Conservation (phyloP, 1,140 invertebrate genomes). For the Drosophila mayri region DNA sequence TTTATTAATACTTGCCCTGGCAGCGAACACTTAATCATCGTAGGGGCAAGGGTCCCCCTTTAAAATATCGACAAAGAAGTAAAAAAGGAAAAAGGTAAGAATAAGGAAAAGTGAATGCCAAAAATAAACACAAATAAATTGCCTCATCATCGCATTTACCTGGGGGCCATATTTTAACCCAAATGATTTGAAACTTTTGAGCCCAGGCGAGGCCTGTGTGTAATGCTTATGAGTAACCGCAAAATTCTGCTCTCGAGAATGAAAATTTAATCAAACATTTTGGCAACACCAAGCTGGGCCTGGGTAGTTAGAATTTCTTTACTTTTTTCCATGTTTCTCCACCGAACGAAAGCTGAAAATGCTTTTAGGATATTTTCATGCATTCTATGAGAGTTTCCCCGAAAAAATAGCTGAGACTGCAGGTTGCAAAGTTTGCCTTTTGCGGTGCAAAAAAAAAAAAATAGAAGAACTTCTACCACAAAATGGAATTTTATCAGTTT, state of each 20-base stretch:
- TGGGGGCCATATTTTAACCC: conserved; percentile 37
- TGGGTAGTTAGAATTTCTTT: conserved; percentile 6
- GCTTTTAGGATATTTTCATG: conserved; percentile 33
- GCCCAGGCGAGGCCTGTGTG: conserved; percentile 3
- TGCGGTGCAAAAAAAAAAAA: neutral
- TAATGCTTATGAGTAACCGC: conserved; percentile 20
- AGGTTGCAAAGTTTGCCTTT: conserved; percentile 17
- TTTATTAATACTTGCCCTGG: conserved; percentile 60
- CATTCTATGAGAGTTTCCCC: conserved; percentile 21
- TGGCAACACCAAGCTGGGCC: neutral
- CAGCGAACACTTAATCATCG: conserved; percentile 69
- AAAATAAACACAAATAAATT: conserved; percentile 56
- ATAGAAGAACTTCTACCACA: neutral
- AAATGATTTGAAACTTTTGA: conserved; percentile 50
- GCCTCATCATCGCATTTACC: conserved; percentile 53
- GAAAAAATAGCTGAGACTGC: conserved; percentile 34
- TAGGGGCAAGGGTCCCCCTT: conserved; percentile 26
- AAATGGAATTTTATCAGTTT: conserved; percentile 24
- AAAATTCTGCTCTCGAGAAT: conserved; percentile 19
- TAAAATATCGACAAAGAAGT: conserved; percentile 50
- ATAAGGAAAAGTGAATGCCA: conserved; percentile 12
- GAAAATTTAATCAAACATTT: conserved; percentile 45
- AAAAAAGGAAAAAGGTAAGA: conserved; percentile 8
- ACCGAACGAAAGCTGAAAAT: conserved; percentile 10
- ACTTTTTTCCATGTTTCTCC: conserved; percentile 5